Base-by-base conservation (phyloP, 2,888 invertebrate species). In the Stenodema calcarata region DNA sequence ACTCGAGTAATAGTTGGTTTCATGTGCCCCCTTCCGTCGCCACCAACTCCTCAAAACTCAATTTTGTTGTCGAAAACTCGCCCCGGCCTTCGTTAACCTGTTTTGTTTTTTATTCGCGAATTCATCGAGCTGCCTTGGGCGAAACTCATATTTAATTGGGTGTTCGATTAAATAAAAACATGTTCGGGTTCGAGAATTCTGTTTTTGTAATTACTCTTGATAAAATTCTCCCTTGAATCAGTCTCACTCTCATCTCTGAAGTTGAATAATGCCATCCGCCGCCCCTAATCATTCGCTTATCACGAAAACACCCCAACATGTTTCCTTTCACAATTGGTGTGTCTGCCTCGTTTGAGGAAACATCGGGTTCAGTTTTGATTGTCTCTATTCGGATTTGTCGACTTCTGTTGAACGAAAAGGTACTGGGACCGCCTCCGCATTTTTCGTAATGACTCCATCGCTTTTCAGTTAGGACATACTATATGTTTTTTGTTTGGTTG, bases 401-500 rank as follows among this genome's bases (percentile, higher is more conserved):
- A 62, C 62, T 3, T 23, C 27, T 18, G 23, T 62, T 23, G 62
- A 23, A 7, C 62, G 23, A 62, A 27, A 16, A 16, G 50, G 50
- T 16, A n/a, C 14, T 16, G 50, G n/a, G n/a, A n/a, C 50, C n/a
- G 50, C 50, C n/a, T 50, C 2, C 7, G 35, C 14, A 6, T 23
- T 18, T 23, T 62, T 62, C 62, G 18, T 62, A 18, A 23, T 62
- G 62, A 23, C 62, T 62, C 23, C 62, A 27, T 75, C 6, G 75
- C 35, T 42, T 42, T 75, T 75, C 75, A 16, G 18, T 75, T 30
- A 30, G 42, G 14, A 75, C 62, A 2, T 23, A n/a, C 62, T 23
- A 35, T 30, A 41, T 75, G 42, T 75, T 75, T 75, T 75, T 75
- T 75, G 75, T 42, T 75, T 75, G 41, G 62, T 62, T 62, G 62